A percentile compares a stretch with the other conserved stretches of the same genome.
Evolutionary conservation across 2,888 invertebrate species (phyloP).

Genomic region (Tinea semifulvella): DNA sequence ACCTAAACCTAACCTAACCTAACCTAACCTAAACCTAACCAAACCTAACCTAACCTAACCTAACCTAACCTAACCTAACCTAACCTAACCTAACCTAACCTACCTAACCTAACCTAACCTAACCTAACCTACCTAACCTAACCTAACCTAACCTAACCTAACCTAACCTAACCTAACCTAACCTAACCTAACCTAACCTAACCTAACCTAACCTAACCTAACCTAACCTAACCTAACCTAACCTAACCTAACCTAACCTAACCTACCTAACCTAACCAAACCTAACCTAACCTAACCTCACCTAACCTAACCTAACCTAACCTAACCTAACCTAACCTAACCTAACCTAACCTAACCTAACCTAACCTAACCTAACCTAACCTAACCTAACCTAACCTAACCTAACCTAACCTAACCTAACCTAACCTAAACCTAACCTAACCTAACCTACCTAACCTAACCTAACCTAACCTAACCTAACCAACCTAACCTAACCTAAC

Average conservation of each 20-base stretch:
- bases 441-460: too few relatives aligned
- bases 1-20: too few relatives aligned
- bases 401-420: constrained; percentile 16
- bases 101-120: too few relatives aligned
- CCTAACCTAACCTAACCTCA: constrained; percentile 13
- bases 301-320: constrained; percentile 11
- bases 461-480: too few relatives aligned
- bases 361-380: background rate
- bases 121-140: constrained; percentile 19
- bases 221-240: constrained; percentile 18
- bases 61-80: constrained; percentile 17
- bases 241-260: constrained; percentile 10
- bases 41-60: constrained; percentile 17
- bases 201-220: constrained; percentile 17
- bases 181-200: constrained; percentile 15
- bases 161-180: constrained; percentile 15
- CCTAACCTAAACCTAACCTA: too few relatives aligned
- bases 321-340: constrained; percentile 17
- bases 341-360: constrained; percentile 15
- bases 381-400: constrained; percentile 16
- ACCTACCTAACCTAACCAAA: too few relatives aligned
- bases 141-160: constrained; percentile 20
- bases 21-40: too few relatives aligned
- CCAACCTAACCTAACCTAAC: too few relatives aligned
- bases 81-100: constrained; percentile 19